Evolutionary conservation across 2,888 invertebrate genomes (phyloP).

Genomic region (Ornithoptera priamus): DNA sequence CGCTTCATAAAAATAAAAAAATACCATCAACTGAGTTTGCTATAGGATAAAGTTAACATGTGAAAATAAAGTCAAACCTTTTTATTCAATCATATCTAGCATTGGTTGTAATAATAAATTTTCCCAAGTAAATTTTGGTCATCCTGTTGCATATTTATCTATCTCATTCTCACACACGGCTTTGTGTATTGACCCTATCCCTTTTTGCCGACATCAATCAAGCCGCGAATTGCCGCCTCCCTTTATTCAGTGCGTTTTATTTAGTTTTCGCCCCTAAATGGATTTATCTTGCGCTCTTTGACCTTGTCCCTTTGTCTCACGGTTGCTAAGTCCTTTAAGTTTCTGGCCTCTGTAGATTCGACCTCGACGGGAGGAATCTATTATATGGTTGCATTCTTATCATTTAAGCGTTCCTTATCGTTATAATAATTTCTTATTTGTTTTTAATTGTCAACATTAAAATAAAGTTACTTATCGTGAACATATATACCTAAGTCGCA

Average conservation of each 20-base stretch:
- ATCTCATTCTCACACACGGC: constrained; percentile 41
- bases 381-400: background rate
- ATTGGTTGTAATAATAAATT: background rate
- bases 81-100: background rate
- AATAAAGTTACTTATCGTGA: too few species aligned
- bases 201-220: constrained; percentile 57
- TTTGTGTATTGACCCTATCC: constrained; percentile 39
- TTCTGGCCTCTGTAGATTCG: constrained; percentile 34
- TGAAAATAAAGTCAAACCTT: background rate
- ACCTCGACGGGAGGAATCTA: constrained; percentile 24
- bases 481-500: too few species aligned
- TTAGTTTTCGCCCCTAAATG: constrained; percentile 73
- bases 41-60: too few species aligned
- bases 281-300: constrained; percentile 71
- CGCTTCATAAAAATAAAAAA: too few species aligned
- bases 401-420: too few species aligned
- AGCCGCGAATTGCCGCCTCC: constrained; percentile 45
- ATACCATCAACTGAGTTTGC: too few species aligned
- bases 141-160: constrained; percentile 30
- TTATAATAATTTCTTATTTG: too few species aligned
- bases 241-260: constrained; percentile 69
- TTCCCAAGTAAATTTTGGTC: constrained; percentile 12
- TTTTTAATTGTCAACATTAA: too few species aligned
- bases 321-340: constrained; percentile 32
- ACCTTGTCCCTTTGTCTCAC: constrained; percentile 62